Base-by-base conservation (phyloP, 1,140 invertebrate genomes). In the Metaphire vulgaris region DNA sequence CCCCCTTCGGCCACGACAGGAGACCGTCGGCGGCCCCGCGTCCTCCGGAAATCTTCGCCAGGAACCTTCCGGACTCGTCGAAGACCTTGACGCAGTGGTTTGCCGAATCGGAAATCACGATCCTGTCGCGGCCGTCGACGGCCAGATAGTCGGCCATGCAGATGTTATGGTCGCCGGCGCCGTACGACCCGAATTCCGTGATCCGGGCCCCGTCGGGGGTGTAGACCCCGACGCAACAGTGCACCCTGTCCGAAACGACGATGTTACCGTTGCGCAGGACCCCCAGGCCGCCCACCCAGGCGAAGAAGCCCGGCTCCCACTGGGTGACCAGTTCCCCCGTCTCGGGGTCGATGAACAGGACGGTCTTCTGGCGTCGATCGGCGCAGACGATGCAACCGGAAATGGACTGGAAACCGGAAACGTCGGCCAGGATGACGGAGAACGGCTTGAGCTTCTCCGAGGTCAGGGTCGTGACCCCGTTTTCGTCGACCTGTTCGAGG, bases 1-100 rank as follows among this genome's bases (percentile, higher is more conserved):
- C 88, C 0, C 95, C 95, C 93, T 95, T 97, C 0, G 95, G 95
- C 69, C 93, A 89, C 79, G 92, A 92, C 2, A 95, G 87, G 81
- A 93, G 89, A 0, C 93, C 91, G 77, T 91, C 89, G 1, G 88
- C 88, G 74, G 90, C 89, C 0, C 92, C 92, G 79, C 92, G 90
- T 64, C 88, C 88, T n/a, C n/a, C n/a, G 41, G 6, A 56, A 2
- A 91, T 92, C 0, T 90, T 88, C 12, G 76, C 79, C 69, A 89
- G 56, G 31, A 78, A 79, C 15, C 75, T 74, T 16, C 81, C 80
- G 21, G 80, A 69, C 1, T 67, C 29, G 74, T 79, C 78, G 75
- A 84, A 83, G 15, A 82, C 70, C 67, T 81, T 80, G 16, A 84
- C 66, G 66, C 79, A 80, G 71, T 84, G 82, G 70, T 82, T 81